Evolutionary conservation across 2,797 vertebrate species (phyloP), one percentile per base, ranked within the genome.

Genomic region (Kryptolebias ocellatus): DNA sequence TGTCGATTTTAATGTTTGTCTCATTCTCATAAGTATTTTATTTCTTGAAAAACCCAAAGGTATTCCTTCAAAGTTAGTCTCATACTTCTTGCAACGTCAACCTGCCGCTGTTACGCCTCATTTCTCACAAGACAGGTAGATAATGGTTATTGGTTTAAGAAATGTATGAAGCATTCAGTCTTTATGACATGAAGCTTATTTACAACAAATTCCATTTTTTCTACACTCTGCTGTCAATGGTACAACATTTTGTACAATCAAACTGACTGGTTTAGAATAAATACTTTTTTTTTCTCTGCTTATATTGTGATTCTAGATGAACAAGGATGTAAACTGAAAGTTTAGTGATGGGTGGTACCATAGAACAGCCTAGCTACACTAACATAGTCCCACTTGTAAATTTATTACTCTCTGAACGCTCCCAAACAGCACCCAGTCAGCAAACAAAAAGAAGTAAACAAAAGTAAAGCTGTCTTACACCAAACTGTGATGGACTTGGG

Each of bases 401-500:
- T 63, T 11, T 45, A 29, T n/a, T 20, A 49, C 52, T 63, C 51
- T 63, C 51, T 60, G 55, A 64, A 50, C 53, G 50, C 50, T 29
- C 60, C 44, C 3, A 34, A 50, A 18, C 46, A 54, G 68, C 11
- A 27, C 11, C 27, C 53, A 52, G 62, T 64, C 55, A 67, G 61
- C 53, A 60, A 66, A 65, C 57, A 64, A 79, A 65, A 49, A 53
- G 57, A 53, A 67, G 72, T 70, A 78, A 87, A 66, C 58, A 72
- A 64, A 74, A 80, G 77, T 72, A 85, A 70, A 83, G 58, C 20
- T 24, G 64, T 81, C 80, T 81, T 59, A 74, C 72, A 83, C 79
- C 81, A 87, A 87, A 87, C 82, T 70, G 76, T 89, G 87, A 91
- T 90, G 80, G 89, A 92, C 90, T 91, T n/a, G 79, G 78, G 64